phyloP scores from a whole-genome alignment of 2,888 invertebrate genomes.

The Osmoderma eremita region DNA sequence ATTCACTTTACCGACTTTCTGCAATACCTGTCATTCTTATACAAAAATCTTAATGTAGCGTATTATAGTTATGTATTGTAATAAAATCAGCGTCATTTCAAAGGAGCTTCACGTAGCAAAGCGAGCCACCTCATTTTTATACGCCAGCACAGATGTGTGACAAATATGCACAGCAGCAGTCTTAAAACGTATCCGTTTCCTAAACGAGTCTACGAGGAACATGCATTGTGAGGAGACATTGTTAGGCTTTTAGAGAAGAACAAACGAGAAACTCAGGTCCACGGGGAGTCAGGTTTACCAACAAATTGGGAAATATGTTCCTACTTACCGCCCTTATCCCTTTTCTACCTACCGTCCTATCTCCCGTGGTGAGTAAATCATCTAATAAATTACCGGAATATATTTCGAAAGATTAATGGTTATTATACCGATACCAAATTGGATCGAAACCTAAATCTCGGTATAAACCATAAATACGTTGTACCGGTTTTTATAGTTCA shows the following conservation, averaged over 20 bases:
- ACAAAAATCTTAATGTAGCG: too few relatives aligned
- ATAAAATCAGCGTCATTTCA: conserved; percentile 11
- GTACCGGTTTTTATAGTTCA: conserved; percentile 42
- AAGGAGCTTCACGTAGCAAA: background rate
- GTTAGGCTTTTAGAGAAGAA: conserved; percentile 50
- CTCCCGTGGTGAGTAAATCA: conserved; percentile 46
- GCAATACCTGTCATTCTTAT: too few relatives aligned
- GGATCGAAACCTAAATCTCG: conserved; percentile 35
- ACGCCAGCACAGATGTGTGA: conserved; percentile 41
- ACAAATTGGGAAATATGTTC: conserved; percentile 51
- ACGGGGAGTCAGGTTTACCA: conserved; percentile 48
- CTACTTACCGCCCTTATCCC: conserved; percentile 43
- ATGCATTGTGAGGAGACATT: conserved; percentile 44
- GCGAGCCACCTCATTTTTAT: conserved; percentile 27
- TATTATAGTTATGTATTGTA: too few relatives aligned
- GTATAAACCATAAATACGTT: conserved; percentile 41
- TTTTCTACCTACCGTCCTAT: conserved; percentile 41
- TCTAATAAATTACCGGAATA: conserved; percentile 46
- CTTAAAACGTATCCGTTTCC: conserved; percentile 44
- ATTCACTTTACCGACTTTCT: too few relatives aligned
- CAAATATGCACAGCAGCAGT: conserved; percentile 46
- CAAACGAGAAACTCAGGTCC: conserved; percentile 46
- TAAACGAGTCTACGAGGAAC: conserved; percentile 42
- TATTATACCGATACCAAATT: conserved; percentile 37
- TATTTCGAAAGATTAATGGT: conserved; percentile 43